Percentiles rank a stretch among this genome's conserved stretches.
phyloP scores from a whole-genome alignment of 2,113 vertebrate species.

The Promerops cafer region DNA sequence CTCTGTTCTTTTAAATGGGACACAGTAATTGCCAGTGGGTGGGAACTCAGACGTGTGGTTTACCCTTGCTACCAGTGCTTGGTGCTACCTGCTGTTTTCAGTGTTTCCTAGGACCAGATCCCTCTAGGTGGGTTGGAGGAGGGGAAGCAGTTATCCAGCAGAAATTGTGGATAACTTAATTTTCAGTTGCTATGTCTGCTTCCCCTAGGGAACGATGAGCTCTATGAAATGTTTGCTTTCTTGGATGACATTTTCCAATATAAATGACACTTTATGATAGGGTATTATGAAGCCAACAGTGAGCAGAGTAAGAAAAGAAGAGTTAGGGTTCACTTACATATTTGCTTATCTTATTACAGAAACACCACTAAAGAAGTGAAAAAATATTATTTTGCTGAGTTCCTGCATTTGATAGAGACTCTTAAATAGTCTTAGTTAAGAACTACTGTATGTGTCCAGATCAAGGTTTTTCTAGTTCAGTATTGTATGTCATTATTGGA shows the following conservation, averaged over 20 bases:
- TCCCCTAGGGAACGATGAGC: neutral
- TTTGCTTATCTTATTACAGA: neutral
- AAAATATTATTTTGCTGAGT: neutral
- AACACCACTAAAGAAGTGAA: neutral
- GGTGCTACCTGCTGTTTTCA: neutral
- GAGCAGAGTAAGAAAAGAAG: neutral
- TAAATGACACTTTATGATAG: neutral
- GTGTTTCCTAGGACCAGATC: neutral
- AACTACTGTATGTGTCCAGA: neutral
- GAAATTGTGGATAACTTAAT: neutral
- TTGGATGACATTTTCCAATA: neutral
- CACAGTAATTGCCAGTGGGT: neutral
- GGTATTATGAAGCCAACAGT: neutral
- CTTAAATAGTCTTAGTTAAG: neutral
- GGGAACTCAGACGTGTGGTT: neutral
- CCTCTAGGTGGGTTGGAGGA: neutral
- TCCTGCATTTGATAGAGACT: neutral
- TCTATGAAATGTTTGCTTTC: constrained; percentile 15
- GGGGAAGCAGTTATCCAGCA: neutral
- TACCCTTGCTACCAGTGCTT: neutral
- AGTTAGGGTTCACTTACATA: neutral
- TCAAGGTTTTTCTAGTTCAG: neutral
- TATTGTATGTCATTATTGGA: neutral
- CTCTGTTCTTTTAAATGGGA: neutral
- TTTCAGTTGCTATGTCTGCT: neutral